Percentiles rank a stretch among this genome's conserved stretches.
Conservation (phyloP, 2,797 vertebrate species). For the Catharus ustulatus region DNA sequence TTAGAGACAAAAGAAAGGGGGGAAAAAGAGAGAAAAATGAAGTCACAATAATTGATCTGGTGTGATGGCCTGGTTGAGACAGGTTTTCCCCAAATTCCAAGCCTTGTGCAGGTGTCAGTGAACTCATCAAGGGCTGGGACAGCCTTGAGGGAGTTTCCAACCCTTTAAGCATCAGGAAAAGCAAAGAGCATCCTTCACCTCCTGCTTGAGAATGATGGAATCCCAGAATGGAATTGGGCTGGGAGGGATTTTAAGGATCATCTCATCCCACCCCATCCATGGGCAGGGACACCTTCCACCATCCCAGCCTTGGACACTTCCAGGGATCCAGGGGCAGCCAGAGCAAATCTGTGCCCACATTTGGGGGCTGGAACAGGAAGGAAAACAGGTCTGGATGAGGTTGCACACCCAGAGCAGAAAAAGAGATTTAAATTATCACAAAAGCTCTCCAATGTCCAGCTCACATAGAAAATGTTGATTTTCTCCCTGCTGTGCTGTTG, state of each 20-base stretch:
- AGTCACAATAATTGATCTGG: background rate
- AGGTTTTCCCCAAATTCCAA: background rate
- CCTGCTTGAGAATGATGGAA: background rate
- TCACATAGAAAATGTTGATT: background rate
- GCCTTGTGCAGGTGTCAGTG: background rate
- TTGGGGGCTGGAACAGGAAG: rapidly evolving
- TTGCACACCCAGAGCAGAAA: background rate
- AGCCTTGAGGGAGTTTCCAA: background rate
- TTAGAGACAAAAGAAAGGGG: background rate
- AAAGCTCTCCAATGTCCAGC: background rate
- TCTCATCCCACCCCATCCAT: background rate
- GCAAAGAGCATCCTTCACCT: background rate
- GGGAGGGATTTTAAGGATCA: background rate
- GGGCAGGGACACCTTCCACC: background rate
- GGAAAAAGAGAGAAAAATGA: rapidly evolving
- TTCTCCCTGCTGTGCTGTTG: background rate
- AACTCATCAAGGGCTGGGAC: background rate
- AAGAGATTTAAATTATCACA: background rate
- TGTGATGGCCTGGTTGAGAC: background rate
- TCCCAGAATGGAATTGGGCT: background rate
- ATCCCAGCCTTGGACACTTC: rapidly evolving
- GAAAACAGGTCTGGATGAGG: background rate
- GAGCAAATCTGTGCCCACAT: background rate
- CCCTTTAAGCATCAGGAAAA: rapidly evolving
- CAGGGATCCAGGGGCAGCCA: background rate